Percentiles rank a stretch among this genome's conserved stretches.
Evolutionary conservation across 64 coral and sea anemone genomes (phyloP).

Genomic region (Acropora tenuis): DNA sequence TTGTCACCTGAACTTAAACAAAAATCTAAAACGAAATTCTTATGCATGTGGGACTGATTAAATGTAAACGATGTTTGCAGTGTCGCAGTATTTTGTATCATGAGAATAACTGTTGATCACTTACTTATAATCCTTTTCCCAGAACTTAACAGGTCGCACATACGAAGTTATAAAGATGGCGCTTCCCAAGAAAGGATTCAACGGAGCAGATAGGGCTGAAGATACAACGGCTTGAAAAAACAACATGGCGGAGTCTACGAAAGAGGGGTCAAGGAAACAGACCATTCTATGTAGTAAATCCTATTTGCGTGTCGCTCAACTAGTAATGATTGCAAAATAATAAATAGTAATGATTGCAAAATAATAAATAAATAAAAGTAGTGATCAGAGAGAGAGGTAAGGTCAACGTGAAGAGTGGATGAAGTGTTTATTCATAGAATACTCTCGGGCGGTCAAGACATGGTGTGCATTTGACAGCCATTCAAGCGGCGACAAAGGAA

Average conservation of each 20-base stretch:
- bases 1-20: too few species aligned
- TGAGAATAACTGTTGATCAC: background rate
- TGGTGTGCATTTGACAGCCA: too few species aligned
- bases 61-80: too few species aligned
- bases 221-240: conserved; percentile 97
- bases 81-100: too few species aligned
- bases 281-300: background rate
- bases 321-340: background rate
- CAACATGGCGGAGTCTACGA: conserved; percentile 93
- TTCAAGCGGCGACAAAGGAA: too few species aligned
- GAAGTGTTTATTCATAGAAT: too few species aligned
- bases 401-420: too few species aligned
- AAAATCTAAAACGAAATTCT: too few species aligned
- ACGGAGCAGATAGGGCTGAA: conserved; percentile 89
- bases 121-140: conserved; percentile 99
- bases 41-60: too few species aligned
- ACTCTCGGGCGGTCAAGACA: too few species aligned
- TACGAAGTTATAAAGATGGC: conserved; percentile 97
- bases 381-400: too few species aligned
- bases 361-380: too few species aligned
- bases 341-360: background rate
- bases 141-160: conserved; percentile 97
- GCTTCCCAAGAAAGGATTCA: conserved; percentile 94
- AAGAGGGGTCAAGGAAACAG: conserved; percentile 29
- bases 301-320: background rate